Evolutionary conservation across 2,888 invertebrate genomes (phyloP).

Genomic region (Cylindroiulus punctatus): DNA sequence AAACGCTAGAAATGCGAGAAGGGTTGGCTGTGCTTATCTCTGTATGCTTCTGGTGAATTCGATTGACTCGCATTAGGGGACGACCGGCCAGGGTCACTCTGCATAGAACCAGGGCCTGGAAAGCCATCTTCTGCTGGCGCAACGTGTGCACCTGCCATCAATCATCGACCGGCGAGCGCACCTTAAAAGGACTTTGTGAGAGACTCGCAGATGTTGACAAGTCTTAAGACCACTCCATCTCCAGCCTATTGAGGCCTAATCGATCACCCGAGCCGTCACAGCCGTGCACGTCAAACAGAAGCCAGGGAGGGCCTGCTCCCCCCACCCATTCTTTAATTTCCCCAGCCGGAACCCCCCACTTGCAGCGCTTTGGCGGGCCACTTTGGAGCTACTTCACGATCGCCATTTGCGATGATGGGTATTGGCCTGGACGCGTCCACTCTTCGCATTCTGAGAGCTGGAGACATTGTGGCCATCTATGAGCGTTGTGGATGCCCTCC

Average conservation of each 20-base stretch:
- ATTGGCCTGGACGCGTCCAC: not conserved
- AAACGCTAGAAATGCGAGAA: not conserved
- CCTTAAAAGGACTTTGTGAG: slow-evolving; percentile 18
- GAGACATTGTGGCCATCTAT: not conserved
- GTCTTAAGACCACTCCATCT: slow-evolving; percentile 10
- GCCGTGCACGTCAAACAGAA: not conserved
- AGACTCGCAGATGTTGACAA: slow-evolving; percentile 18
- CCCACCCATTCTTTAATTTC: slow-evolving; percentile 4
- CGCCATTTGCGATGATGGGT: not conserved
- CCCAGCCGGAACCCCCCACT: not conserved
- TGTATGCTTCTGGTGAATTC: not conserved
- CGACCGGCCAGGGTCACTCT: not conserved
- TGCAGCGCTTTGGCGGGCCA: not conserved
- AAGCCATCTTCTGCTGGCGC: not conserved
- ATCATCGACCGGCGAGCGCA: not conserved
- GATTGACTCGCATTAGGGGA: not conserved
- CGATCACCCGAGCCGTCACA: slow-evolving; percentile 3
- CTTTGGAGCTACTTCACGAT: not conserved
- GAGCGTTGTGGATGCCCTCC: not conserved
- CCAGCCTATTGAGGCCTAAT: slow-evolving; percentile 3
- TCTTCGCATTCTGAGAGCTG: not conserved
- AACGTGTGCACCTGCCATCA: slow-evolving; percentile 11
- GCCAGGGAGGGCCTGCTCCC: not conserved
- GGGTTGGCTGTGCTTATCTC: not conserved
- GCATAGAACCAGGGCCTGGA: not conserved